These are phyloP conservation scores for Xestoiulus laeticollis DNA, from an alignment of 2,888 invertebrate species.

Conservation along the genomic window DNA sequence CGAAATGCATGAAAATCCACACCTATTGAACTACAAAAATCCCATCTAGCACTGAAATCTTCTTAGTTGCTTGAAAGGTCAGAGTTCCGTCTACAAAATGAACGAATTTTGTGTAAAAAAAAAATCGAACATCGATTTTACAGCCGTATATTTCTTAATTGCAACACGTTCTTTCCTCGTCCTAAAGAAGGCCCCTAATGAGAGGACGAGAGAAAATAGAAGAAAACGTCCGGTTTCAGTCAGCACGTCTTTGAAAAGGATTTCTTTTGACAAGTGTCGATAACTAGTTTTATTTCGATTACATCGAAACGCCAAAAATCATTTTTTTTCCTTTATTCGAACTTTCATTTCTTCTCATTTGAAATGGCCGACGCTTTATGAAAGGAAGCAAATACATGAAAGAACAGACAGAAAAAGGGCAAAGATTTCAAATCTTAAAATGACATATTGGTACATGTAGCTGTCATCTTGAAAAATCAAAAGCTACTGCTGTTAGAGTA, in stretches of 20 bases:
- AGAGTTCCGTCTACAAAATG: too few species aligned
- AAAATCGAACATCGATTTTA: too few species aligned
- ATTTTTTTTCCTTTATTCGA: slow-evolving; percentile 29
- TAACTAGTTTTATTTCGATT: slow-evolving; percentile 37
- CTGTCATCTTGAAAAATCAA: slow-evolving; percentile 4
- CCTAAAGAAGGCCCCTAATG: neutral
- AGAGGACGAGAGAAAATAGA: neutral
- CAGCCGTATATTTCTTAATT: too few species aligned
- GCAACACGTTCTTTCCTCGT: too few species aligned
- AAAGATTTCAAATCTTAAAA: slow-evolving; percentile 28
- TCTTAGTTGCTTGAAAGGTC: too few species aligned
- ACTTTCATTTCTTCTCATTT: slow-evolving; percentile 28
- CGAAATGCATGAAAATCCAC: too few species aligned
- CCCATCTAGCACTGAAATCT: too few species aligned
- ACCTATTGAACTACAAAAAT: too few species aligned
- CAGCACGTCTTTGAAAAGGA: neutral
- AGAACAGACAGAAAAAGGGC: slow-evolving; percentile 10
- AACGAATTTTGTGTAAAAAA: too few species aligned
- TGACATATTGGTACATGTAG: slow-evolving; percentile 21
- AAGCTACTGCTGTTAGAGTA: neutral
- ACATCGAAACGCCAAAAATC: slow-evolving; percentile 15
- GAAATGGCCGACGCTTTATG: neutral
- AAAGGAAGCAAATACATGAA: slow-evolving; percentile 7
- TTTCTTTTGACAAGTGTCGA: slow-evolving; percentile 37
- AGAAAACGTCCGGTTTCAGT: neutral